Conservation (phyloP, 2,888 invertebrate genomes). For the Pyrocoelia pectoralis region DNA sequence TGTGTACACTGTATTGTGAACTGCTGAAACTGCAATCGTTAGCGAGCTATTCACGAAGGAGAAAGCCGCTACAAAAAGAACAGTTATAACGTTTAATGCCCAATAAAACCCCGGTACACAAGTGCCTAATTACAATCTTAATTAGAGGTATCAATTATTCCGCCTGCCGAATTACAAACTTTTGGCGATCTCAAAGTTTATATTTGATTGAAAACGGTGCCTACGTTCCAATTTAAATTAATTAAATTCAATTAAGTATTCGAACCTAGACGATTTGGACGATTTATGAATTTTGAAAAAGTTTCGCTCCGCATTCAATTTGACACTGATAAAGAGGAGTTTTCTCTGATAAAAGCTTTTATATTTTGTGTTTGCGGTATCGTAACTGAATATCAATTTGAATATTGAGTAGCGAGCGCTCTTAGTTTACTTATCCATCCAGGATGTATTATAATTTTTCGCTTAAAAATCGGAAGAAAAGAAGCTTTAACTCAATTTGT, state of each 20-base stretch:
- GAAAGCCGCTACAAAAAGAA: constrained; percentile 32
- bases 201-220: no score
- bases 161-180: constrained; percentile 11
- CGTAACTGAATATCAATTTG: constrained; percentile 37
- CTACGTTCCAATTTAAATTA: no score
- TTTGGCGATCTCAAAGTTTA: constrained; percentile 2
- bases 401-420: constrained; percentile 32
- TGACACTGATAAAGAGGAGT: constrained; percentile 38
- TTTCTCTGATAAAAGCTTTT: constrained; percentile 36
- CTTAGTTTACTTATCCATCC: constrained; percentile 25
- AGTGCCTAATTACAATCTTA: constrained; percentile 35
- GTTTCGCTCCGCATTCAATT: constrained; percentile 34
- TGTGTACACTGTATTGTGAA: constrained; percentile 30
- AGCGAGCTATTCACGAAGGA: constrained; percentile 32
- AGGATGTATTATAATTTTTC: constrained; percentile 28
- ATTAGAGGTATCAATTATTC: constrained; percentile 34
- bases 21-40: constrained; percentile 36
- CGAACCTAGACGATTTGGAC: constrained; percentile 32
- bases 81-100: constrained; percentile 35
- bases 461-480: constrained; percentile 12
- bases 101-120: constrained; percentile 33
- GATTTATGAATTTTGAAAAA: constrained; percentile 37
- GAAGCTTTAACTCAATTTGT: neutral
- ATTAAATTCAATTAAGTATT: no score
- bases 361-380: constrained; percentile 37